Evolutionary conservation across 2,797 vertebrate genomes (phyloP), one percentile per base, ranked within the genome.

Genomic region (Pantherophis alleghaniensis): DNA sequence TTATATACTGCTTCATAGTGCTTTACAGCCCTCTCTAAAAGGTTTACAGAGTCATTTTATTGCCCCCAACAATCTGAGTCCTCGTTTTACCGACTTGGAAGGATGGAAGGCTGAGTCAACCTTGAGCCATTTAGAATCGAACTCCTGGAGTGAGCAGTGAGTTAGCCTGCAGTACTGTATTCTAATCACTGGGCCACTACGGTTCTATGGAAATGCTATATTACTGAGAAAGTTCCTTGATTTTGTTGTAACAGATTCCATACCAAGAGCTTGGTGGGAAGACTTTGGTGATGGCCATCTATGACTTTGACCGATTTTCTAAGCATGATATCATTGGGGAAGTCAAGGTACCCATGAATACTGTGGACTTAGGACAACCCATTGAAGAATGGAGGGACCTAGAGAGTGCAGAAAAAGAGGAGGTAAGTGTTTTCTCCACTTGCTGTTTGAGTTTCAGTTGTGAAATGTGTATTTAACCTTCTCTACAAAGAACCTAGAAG

Each of bases 301-400:
- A 99, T 0, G 99, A 99, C 97, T 99, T 99, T 0, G 99, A 99
- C 95, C 99, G 99, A 94, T 99, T 99, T 98, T 99, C 99, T 51
- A 99, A 99, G 95, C 99, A 99, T 0, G 99, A 99, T 88, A 98
- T 99, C 96, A 99, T 99, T 0, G 99, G 99, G 0, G 99, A 99
- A 97, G 98, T 99, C 55, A 99, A 99, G 96, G 98, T 99, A 91
- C 98, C 98, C 90, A 99, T 99, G 99, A 99, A 99, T 97, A 99
- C 98, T 0, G 98, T 99, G 91, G 99, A 99, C 96, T 98, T 99
- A 88, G 99, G 99, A 14, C 99, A 99, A 97, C 98, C 99, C 91
- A 98, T 99, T 0, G 99, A 99, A 97, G 99, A 99, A 94, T 99
- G 99, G 99, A 94, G 98, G 93, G 99, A 99, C 94, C 97, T 99